These are phyloP conservation scores for Leptocoma aspasia DNA, from an alignment of 2,113 vertebrate species.

Conservation along the genomic window DNA sequence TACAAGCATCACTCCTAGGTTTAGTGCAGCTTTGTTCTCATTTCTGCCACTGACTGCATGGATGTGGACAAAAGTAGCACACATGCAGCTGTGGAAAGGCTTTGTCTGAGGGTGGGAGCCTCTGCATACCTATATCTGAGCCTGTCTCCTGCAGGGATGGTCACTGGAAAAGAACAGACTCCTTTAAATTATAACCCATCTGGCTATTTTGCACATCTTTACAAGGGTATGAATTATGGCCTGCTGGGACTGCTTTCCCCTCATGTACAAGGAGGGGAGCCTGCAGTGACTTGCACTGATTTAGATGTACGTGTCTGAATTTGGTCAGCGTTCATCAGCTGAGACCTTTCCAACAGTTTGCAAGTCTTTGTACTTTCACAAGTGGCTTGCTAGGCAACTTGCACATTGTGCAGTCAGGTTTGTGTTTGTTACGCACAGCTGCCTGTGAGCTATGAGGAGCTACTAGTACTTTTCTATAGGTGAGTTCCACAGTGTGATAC, in stretches of 20 bases:
- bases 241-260: not conserved
- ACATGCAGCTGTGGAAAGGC: accelerated
- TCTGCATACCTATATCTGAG: not conserved
- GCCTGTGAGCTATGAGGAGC: not conserved
- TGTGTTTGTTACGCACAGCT: not conserved
- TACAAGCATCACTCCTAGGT: not conserved
- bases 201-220: not conserved
- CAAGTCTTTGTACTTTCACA: not conserved
- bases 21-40: not conserved
- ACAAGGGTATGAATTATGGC: not conserved
- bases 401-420: accelerated
- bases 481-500: not conserved
- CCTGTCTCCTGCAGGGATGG: not conserved
- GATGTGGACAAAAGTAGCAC: not conserved
- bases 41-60: accelerated
- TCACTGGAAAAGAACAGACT: not conserved
- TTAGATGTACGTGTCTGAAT: not conserved
- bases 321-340: not conserved
- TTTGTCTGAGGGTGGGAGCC: not conserved
- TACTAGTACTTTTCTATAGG: not conserved
- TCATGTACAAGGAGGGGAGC: accelerated
- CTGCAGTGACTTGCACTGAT: not conserved
- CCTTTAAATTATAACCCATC: not conserved
- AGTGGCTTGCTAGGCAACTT: not conserved
- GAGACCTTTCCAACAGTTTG: not conserved